Evolutionary conservation across 64 coral and sea anemone genomes (phyloP).

Genomic region (Dendronephthya gigantea): DNA sequence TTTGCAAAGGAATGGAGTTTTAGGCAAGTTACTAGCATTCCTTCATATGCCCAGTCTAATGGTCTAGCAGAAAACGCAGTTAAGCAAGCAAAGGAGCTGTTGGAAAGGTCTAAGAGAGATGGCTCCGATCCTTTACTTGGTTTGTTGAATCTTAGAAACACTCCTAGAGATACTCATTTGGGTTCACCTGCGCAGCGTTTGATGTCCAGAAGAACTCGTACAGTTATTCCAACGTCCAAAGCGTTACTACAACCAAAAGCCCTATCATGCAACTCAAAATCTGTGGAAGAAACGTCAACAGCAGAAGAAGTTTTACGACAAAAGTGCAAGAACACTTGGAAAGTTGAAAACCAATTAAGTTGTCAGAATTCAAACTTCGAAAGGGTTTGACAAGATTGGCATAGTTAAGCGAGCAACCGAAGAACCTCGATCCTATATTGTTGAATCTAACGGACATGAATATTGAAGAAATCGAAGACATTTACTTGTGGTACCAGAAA

Average conservation of each 20-base stretch:
- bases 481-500: neutral
- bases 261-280: neutral
- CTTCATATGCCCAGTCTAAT: neutral
- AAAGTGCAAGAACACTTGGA: conserved; percentile 1
- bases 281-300: neutral
- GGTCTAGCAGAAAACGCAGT: neutral
- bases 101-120: neutral
- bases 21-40: conserved; percentile 16
- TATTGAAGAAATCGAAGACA: neutral
- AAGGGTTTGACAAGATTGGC: neutral
- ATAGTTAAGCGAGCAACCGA: neutral
- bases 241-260: neutral
- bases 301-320: neutral
- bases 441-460: neutral
- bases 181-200: neutral
- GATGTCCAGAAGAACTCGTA: neutral
- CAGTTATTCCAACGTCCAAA: neutral
- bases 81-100: neutral
- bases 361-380: neutral
- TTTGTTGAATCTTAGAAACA: neutral
- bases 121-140: neutral
- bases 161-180: neutral
- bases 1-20: conserved; percentile 41
- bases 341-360: neutral
- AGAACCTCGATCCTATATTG: neutral